These are phyloP conservation scores for Agonopterix heracliana DNA, from an alignment of 2,888 invertebrate genomes.

Conservation along the genomic window DNA sequence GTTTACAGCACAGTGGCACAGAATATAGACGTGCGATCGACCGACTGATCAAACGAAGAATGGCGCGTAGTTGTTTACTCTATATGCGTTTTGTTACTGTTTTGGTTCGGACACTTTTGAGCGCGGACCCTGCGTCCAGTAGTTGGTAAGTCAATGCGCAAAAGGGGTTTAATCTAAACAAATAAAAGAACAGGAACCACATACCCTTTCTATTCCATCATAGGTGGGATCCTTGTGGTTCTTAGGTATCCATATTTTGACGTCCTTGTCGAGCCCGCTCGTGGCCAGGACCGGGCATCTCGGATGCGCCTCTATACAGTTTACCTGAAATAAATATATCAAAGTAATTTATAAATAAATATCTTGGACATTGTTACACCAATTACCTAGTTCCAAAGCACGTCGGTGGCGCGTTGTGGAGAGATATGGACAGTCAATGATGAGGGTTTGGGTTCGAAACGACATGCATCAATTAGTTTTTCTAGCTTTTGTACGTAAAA, in stretches of 20 bases:
- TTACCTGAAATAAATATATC: slow-evolving; percentile 77
- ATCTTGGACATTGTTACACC: not conserved
- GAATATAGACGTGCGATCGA: too few relatives aligned
- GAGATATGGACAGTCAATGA: too few relatives aligned
- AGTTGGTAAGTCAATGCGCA: too few relatives aligned
- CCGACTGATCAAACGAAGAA: too few relatives aligned
- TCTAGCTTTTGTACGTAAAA: too few relatives aligned
- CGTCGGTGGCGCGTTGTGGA: not conserved
- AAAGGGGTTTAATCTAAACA: not conserved
- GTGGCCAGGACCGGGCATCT: slow-evolving; percentile 91
- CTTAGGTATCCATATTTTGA: slow-evolving; percentile 94
- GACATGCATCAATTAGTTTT: too few relatives aligned
- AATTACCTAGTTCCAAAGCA: not conserved
- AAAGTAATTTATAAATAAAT: not conserved
- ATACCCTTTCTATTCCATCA: slow-evolving; percentile 67
- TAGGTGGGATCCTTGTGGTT: slow-evolving; percentile 76
- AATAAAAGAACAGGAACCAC: slow-evolving; percentile 1
- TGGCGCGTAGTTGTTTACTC: too few relatives aligned
- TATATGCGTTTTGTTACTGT: too few relatives aligned
- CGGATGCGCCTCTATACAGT: slow-evolving; percentile 95
- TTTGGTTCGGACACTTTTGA: too few relatives aligned
- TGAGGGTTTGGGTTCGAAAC: too few relatives aligned
- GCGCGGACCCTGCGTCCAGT: too few relatives aligned
- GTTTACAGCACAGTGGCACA: too few relatives aligned
- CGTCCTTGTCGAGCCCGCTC: slow-evolving; percentile 92